phyloP scores from a whole-genome alignment of 1,140 invertebrate species.

The Globodera ellingtonae region DNA sequence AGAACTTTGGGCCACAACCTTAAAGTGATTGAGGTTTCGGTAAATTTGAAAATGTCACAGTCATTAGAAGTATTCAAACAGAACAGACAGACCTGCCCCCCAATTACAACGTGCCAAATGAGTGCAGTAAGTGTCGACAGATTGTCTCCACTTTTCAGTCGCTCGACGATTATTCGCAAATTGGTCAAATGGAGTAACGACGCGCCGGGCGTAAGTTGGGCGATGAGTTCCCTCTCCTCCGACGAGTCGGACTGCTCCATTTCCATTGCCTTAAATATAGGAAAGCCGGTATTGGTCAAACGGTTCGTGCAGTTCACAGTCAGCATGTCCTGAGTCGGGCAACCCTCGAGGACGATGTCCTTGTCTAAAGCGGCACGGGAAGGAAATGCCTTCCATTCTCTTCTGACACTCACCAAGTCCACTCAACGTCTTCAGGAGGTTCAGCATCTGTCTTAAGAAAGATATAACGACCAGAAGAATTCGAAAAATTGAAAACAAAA shows the following conservation, averaged over 20 bases:
- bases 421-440: slow-evolving; percentile 43
- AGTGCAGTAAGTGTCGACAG: slow-evolving; percentile 18
- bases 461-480: not conserved
- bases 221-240: slow-evolving; percentile 43
- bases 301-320: not conserved
- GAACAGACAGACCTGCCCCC: slow-evolving; percentile 36
- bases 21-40: slow-evolving; percentile 17
- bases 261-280: slow-evolving; percentile 38
- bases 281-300: not conserved
- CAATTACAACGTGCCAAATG: slow-evolving; percentile 44
- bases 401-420: slow-evolving; percentile 17
- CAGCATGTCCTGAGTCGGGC: slow-evolving; percentile 48
- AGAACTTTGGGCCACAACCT: slow-evolving; percentile 40
- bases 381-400: no score
- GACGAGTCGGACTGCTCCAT: slow-evolving; percentile 24
- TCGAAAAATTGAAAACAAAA: not conserved
- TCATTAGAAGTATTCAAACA: slow-evolving; percentile 18
- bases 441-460: slow-evolving; percentile 44
- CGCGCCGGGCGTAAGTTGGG: slow-evolving; percentile 24
- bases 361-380: slow-evolving; percentile 2
- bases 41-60: slow-evolving; percentile 13
- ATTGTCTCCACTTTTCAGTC: not conserved
- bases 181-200: slow-evolving; percentile 25
- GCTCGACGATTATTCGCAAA: slow-evolving; percentile 21
- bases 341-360: slow-evolving; percentile 23